Conservation (phyloP, 2,888 invertebrate genomes). For the Nysson spinosus region DNA sequence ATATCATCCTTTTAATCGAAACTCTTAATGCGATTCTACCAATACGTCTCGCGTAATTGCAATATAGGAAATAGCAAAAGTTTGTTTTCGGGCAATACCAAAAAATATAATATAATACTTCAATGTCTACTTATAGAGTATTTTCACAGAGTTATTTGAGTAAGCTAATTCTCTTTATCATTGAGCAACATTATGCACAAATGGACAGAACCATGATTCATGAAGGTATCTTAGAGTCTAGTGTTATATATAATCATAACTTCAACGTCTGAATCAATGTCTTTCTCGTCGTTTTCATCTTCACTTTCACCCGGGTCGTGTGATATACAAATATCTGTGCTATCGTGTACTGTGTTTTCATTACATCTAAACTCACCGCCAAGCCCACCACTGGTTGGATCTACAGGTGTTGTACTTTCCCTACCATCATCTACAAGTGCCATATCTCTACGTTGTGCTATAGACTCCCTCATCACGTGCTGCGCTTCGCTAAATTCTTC, state of each 20-base stretch:
- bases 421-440: slow-evolving; percentile 67
- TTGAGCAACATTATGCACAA: slow-evolving; percentile 46
- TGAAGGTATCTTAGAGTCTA: slow-evolving; percentile 59
- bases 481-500: slow-evolving; percentile 90
- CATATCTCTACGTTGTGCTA: slow-evolving; percentile 76
- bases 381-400: slow-evolving; percentile 72
- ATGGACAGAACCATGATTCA: slow-evolving; percentile 14
- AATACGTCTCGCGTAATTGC: slow-evolving; percentile 1
- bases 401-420: slow-evolving; percentile 71
- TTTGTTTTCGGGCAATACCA: slow-evolving; percentile 17
- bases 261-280: slow-evolving; percentile 60
- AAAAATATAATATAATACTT: slow-evolving; percentile 22
- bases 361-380: slow-evolving; percentile 72
- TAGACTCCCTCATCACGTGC: slow-evolving; percentile 86
- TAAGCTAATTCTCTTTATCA: no score
- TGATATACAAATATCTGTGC: slow-evolving; percentile 49
- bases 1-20: slow-evolving; percentile 21
- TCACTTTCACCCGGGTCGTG: slow-evolving; percentile 32
- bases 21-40: slow-evolving; percentile 11
- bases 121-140: slow-evolving; percentile 19
- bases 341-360: slow-evolving; percentile 53
- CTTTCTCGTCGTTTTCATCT: slow-evolving; percentile 45
- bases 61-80: slow-evolving; percentile 9
- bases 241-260: slow-evolving; percentile 68
- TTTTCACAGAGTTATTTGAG: slow-evolving; percentile 9